Base-by-base conservation (phyloP, 2,797 vertebrate genomes). In the Pygocentrus nattereri region DNA sequence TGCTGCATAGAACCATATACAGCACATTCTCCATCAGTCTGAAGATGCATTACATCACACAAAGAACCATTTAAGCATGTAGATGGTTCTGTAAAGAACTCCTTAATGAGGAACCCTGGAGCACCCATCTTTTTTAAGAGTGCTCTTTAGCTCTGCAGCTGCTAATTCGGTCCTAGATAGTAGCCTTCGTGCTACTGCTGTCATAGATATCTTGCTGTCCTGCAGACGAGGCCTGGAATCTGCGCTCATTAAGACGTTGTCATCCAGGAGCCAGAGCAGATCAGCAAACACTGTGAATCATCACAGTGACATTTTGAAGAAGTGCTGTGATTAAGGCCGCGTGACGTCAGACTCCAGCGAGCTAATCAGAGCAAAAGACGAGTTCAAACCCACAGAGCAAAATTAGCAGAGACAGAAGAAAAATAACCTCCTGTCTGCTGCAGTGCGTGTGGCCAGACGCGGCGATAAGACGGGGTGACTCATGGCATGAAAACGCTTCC, bases 381-480 rank as follows among this genome's bases (percentile, higher is more conserved):
- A 61, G 3, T n/a, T 41, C 31, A n/a, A 68, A 41, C 38, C 18
- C 34, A 41, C 65, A 41, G 34, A 41, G 38, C 34, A 44, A 13
- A 23, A 13, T 68, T 44, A 41, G 38, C 19, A 38, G 65, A 65
- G 27, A 34, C 18, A 6, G 15, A 12, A 34, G 5, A 38, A 44
- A 68, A 12, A 68, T 23, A 41, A 41, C 65, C 12, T 41, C n/a
- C 8, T 25, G 1, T 59, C 56, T 30, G 58, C 58, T 61, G 15
- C n/a, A n/a, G 50, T 38, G 85, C 86, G 80, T 80, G 79, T 74
- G 80, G 3, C 34, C 38, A 41, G 34, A 68, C 44, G 44, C 44
- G 25, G 41, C n/a, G 64, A 41, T 15, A 44, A 21, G 11, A 44
- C 19, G 38, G n/a, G 5, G 25, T 68, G 65, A 68, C 10, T n/a